Conservation (phyloP, 2,797 vertebrate genomes). For the Pterois miles region DNA sequence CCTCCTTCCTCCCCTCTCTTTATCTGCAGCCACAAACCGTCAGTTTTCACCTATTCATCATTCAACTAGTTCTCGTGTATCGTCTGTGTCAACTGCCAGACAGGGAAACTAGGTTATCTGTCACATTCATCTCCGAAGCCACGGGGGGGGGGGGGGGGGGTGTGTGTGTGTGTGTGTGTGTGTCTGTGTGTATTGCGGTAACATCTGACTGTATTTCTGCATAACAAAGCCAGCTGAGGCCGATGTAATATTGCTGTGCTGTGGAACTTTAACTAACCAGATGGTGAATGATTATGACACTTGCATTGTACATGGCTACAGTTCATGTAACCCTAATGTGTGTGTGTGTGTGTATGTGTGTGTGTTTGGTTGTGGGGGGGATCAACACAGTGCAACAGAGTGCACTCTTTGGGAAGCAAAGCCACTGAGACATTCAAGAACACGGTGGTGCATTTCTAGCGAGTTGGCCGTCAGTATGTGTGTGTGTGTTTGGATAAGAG, state of each 20-base stretch:
- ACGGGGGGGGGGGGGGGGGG: conserved; percentile 6
- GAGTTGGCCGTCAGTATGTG: conserved; percentile 51
- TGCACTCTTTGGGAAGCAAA: conserved; percentile 79
- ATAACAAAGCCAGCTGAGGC: conserved; percentile 65
- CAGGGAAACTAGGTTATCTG: conserved; percentile 59
- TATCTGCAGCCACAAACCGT: conserved; percentile 39
- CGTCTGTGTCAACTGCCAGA: conserved; percentile 40
- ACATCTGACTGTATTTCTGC: conserved; percentile 60
- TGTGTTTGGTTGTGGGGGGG: conserved; percentile 11
- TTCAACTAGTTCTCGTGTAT: conserved; percentile 15
- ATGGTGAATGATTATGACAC: conserved; percentile 69
- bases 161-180: too few species aligned
- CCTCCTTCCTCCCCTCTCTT: not conserved
- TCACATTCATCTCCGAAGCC: conserved; percentile 55
- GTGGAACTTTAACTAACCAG: conserved; percentile 72
- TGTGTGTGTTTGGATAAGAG: conserved; percentile 24
- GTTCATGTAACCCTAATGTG: conserved; percentile 57
- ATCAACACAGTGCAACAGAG: conserved; percentile 59
- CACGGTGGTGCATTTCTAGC: conserved; percentile 75
- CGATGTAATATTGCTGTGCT: conserved; percentile 70
- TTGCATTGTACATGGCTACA: conserved; percentile 58
- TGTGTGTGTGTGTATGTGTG: conserved; percentile 33
- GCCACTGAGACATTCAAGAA: conserved; percentile 81
- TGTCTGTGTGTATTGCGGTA: conserved; percentile 39
- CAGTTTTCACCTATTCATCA: conserved; percentile 27